Conservation (phyloP, 2,113 vertebrate species). For the Lanius ludovicianus region DNA sequence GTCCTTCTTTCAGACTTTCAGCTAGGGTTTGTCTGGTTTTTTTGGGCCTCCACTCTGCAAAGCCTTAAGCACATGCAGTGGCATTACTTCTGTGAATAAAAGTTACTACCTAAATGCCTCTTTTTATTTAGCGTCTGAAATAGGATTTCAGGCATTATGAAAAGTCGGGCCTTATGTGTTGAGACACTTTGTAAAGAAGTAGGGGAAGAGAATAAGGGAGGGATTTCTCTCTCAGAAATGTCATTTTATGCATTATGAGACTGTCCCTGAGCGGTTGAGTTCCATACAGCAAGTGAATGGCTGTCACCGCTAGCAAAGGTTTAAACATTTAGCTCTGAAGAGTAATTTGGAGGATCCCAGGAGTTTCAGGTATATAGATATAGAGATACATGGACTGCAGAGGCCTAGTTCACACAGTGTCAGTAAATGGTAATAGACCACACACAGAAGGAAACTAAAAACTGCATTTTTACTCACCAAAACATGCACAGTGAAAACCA, state of each 20-base stretch:
- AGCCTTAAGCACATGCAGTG: background rate
- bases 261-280: background rate
- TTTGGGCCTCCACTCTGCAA: background rate
- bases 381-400: background rate
- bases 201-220: background rate
- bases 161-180: accelerated
- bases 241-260: background rate
- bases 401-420: background rate
- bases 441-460: background rate
- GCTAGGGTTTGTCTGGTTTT: accelerated
- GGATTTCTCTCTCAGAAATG: background rate
- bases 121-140: background rate
- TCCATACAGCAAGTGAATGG: background rate
- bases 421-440: no score
- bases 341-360: background rate
- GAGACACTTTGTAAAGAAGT: background rate
- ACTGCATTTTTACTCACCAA: background rate
- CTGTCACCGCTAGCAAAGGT: background rate
- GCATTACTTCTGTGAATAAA: background rate
- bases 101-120: background rate
- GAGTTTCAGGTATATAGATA: background rate
- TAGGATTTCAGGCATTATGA: background rate
- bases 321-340: background rate
- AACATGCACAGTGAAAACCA: background rate
- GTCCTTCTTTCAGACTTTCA: background rate